Base-by-base conservation (phyloP, 2,797 vertebrate genomes). In the Alca torda region DNA sequence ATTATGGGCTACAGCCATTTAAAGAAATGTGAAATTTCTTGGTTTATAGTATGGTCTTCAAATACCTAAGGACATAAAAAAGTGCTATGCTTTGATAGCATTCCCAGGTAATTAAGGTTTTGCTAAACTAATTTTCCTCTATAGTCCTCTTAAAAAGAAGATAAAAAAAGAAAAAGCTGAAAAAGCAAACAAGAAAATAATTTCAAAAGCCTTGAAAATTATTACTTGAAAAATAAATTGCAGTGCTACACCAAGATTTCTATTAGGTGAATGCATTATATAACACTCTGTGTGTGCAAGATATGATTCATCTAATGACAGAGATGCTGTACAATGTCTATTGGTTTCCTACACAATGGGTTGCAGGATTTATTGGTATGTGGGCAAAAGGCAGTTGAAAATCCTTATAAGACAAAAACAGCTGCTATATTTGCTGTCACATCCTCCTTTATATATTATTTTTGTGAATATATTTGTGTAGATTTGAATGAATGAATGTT, bases 1-100 rank as follows among this genome's bases (percentile, higher is more conserved):
- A 74, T 93, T 96, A 83, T 95, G 76, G 84, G 87, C 91, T 95
- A 87, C 51, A 95, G 73, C 53, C 90, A 85, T 84, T 80, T 88
- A 75, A 78, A 79, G 61, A 57, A 23, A 92, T 31, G 54, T 67
- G 56, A 57, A 90, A 94, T 90, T 97, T 92, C 19, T 76, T 81
- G 45, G 43, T 63, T 81, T 93, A 64, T 89, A 76, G 33, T 91
- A 79, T 37, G 37, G 50, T 87, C 79, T 96, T 60, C 90, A 96
- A 75, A 94, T 91, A 93, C 53, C 75, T 95, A 91, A 79, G 16
- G 61, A 84, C 33, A 69, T 91, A 79, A 76, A 72, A 94, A 86
- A 96, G 75, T 90, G 57, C 39, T 87, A 69, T 78, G 10, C n/a
- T 91, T 59, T 79, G 39, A 87, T 91, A 81, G 13, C 57, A 87